A percentile compares a stretch with the other conserved stretches of the same genome.
Conservation (phyloP, 2,797 vertebrate genomes). For the Manis crassicaudata region DNA sequence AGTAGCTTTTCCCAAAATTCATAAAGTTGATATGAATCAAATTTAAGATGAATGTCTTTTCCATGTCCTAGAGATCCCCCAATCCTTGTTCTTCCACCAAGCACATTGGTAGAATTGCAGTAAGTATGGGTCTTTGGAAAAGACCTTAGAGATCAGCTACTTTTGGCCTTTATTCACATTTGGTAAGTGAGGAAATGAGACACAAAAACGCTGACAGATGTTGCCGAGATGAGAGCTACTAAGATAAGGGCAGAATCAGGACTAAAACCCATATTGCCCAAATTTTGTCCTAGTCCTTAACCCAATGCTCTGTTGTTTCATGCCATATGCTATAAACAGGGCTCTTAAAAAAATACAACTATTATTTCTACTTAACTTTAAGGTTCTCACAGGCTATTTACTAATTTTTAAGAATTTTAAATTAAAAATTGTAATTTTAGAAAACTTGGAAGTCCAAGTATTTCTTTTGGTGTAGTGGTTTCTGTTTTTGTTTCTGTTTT, state of each 20-base stretch:
- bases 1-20: background rate
- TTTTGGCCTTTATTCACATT: background rate
- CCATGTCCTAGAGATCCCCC: background rate
- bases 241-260: background rate
- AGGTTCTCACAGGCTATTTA: background rate
- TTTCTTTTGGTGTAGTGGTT: background rate
- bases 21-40: background rate
- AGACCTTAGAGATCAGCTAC: background rate
- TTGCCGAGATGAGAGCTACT: background rate
- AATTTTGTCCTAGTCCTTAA: background rate
- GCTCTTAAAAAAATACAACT: background rate
- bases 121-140: background rate
- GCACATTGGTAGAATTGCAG: background rate
- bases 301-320: background rate
- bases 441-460: background rate
- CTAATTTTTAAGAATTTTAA: background rate
- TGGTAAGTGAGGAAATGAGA: background rate
- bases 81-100: background rate
- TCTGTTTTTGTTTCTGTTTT: background rate
- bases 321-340: background rate
- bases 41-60: background rate
- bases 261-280: background rate
- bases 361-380: background rate
- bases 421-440: background rate
- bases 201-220: background rate